Percentiles rank a stretch among this genome's conserved stretches.
Conservation (phyloP, 1,140 invertebrate species). For the Papilio polyxenes region DNA sequence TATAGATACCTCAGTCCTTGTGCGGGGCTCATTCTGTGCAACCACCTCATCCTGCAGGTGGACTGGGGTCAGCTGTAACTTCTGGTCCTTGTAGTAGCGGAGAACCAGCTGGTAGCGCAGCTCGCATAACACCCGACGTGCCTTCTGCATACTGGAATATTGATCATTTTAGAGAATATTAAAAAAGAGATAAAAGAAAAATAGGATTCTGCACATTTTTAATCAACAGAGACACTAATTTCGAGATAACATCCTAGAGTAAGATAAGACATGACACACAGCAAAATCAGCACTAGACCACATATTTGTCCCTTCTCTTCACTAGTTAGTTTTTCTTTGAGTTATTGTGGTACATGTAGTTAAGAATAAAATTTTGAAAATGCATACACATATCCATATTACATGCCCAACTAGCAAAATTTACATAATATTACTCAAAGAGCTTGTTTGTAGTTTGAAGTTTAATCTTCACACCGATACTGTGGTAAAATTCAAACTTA, state of each 20-base stretch:
- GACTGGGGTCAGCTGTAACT: slow-evolving; percentile 77
- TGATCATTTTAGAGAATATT: not conserved
- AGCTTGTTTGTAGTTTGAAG: not conserved
- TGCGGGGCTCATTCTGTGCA: slow-evolving; percentile 60
- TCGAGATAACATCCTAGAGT: no score
- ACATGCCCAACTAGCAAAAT: not conserved
- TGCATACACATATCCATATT: not conserved
- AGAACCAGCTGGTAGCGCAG: slow-evolving; percentile 86
- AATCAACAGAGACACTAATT: no score
- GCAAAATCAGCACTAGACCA: no score
- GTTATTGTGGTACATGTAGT: not conserved
- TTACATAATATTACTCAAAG: not conserved
- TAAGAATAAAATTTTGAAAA: not conserved
- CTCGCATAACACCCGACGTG: slow-evolving; percentile 85
- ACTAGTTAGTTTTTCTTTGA: not conserved
- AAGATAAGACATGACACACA: no score
- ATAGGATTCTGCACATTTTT: no score
- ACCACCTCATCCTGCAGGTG: slow-evolving; percentile 76
- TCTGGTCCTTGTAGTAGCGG: slow-evolving; percentile 85
- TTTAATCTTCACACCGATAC: not conserved
- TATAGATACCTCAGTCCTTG: slow-evolving; percentile 61
- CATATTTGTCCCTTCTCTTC: not conserved
- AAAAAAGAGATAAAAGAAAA: no score
- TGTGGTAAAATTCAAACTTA: not conserved
- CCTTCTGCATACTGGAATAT: slow-evolving; percentile 80